phyloP scores from a whole-genome alignment of 1,140 invertebrate species.

The Brachionus plicatilis region DNA sequence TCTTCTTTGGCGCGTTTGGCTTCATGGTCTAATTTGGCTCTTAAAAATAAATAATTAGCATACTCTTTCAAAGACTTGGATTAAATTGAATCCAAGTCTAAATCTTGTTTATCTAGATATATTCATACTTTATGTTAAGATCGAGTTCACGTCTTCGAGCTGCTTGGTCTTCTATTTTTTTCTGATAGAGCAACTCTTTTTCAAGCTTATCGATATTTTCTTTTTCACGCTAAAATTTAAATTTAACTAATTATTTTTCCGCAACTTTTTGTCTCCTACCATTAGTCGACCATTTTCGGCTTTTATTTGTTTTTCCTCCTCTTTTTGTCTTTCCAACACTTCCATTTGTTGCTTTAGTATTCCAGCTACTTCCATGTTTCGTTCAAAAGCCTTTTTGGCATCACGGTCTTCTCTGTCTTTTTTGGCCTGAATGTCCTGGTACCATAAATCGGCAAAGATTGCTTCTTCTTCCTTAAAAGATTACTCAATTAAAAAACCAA shows the following conservation, averaged over 20 bases:
- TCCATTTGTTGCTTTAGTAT: slow-evolving; percentile 27
- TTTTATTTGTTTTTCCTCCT: slow-evolving; percentile 26
- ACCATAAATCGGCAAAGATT: slow-evolving; percentile 24
- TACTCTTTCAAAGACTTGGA: background rate
- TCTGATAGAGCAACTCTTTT: slow-evolving; percentile 19
- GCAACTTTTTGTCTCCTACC: background rate
- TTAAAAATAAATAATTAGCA: slow-evolving; percentile 9
- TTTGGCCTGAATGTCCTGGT: slow-evolving; percentile 39
- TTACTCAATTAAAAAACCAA: background rate
- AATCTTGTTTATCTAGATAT: background rate
- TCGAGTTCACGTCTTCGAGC: slow-evolving; percentile 23
- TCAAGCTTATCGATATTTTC: slow-evolving; percentile 30
- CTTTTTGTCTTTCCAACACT: slow-evolving; percentile 31
- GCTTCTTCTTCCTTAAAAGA: slow-evolving; percentile 35
- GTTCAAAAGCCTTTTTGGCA: background rate
- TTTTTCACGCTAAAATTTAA: slow-evolving; percentile 4
- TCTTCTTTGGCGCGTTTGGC: slow-evolving; percentile 31
- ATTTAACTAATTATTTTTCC: background rate
- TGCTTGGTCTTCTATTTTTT: slow-evolving; percentile 34
- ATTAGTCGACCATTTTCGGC: slow-evolving; percentile 18
- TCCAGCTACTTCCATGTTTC: background rate
- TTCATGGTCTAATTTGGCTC: slow-evolving; percentile 11
- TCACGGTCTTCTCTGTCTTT: slow-evolving; percentile 27
- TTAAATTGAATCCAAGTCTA: background rate
- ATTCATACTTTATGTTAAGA: slow-evolving; percentile 3